Percentiles rank a stretch among this genome's conserved stretches.
phyloP scores from a whole-genome alignment of 2,797 vertebrate species.

The Siniperca undulata region DNA sequence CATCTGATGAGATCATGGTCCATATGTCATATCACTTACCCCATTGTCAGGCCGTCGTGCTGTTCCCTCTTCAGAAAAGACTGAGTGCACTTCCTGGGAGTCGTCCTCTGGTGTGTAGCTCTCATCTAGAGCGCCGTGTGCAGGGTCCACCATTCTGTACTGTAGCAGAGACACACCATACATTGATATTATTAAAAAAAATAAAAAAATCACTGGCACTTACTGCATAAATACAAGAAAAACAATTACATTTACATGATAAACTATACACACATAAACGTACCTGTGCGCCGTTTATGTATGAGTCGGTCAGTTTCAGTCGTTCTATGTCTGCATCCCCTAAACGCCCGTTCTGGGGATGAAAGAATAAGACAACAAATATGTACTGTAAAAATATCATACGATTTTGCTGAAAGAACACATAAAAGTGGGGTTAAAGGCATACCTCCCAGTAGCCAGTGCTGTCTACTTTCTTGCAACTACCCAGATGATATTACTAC shows the following conservation, averaged over 20 bases:
- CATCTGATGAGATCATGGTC: fast-evolving
- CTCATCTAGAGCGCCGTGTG: conserved; percentile 90
- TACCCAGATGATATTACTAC: conserved; percentile 58
- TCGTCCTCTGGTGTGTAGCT: conserved; percentile 94
- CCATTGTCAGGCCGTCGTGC: conserved; percentile 91
- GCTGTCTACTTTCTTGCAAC: conserved; percentile 34
- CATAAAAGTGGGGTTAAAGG: conserved; percentile 8
- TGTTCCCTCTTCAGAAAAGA: conserved; percentile 94
- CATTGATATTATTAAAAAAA: not conserved
- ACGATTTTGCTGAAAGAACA: conserved; percentile 20
- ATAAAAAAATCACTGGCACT: not conserved
- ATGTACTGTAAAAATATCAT: not conserved
- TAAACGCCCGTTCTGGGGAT: conserved; percentile 90
- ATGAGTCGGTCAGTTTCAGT: conserved; percentile 91
- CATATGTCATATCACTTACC: conserved; percentile 68
- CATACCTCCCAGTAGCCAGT: conserved; percentile 17
- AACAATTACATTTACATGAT: not conserved
- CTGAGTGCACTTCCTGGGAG: conserved; percentile 91
- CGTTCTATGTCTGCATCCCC: conserved; percentile 94
- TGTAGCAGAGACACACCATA: conserved; percentile 62
- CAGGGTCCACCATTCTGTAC: conserved; percentile 95
- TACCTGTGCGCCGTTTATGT: conserved; percentile 94
- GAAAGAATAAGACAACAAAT: conserved; percentile 40
- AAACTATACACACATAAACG: conserved; percentile 20
- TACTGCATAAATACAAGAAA: not conserved